Evolutionary conservation across 2,888 invertebrate species (phyloP), one percentile per base, ranked within the genome.

Genomic region (Pollenia amentaria): DNA sequence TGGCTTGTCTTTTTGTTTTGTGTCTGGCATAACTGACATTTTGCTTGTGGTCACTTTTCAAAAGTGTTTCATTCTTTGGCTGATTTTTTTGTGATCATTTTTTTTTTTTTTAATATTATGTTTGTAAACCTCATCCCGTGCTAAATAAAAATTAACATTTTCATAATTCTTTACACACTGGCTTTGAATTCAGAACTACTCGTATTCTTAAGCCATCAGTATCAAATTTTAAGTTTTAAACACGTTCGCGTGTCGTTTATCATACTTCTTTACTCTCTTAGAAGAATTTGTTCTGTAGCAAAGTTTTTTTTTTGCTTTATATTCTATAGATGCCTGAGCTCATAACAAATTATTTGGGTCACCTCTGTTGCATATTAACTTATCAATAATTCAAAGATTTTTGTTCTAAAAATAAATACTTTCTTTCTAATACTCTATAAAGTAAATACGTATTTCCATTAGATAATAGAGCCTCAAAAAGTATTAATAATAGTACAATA

Each of bases 281-380:
- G 38, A 69, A 9, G 75, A 51, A 75, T 85, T 69, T 64, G 75
- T 84, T 79, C 79, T 70, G 62, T 69, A 70, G 51, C 10, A 42
- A 48, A 29, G 14, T 29, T 51, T 18, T 46, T 72, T 85, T 78
- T 55, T 72, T 78, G 46, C 40, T 78, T 86, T 67, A 21, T 82
- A 57, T 55, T 64, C 14, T 16, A 12, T 69, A 44, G 42, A 14
- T 70, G 79, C 76, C 69, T 77, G 51, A 70, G 82, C 86, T 80
- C 80, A 75, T 87, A 88, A 89, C 87, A 89, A 89, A 88, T 89
- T 88, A 89, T 89, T 88, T 89, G 81, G 89, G 89, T 89, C 89
- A 89, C 77, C 87, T 87, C 88, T 80, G 87, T 85, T 86, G 88
- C 88, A 87, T 88, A 89, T 89, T 89, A 89, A 88, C 89, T 89